These are phyloP conservation scores for Myripristis jacobus DNA, from an alignment of 2,797 vertebrate species.

Conservation along the genomic window DNA sequence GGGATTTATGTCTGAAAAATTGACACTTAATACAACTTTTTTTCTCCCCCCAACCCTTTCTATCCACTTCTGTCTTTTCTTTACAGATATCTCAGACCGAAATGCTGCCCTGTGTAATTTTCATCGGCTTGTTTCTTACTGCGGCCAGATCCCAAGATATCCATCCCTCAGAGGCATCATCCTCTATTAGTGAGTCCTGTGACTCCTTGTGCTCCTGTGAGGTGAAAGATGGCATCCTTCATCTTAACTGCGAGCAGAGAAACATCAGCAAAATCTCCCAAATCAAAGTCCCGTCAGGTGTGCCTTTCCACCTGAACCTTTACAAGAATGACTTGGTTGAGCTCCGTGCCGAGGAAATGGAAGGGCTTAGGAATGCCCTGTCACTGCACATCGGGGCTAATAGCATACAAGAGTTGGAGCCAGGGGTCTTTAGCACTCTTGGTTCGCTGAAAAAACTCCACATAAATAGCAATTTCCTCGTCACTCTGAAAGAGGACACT, in stretches of 20 bases:
- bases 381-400: constrained; percentile 97
- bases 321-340: constrained; percentile 93
- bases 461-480: constrained; percentile 98
- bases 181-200: constrained; percentile 85
- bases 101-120: constrained; percentile 90
- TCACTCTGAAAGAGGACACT: constrained; percentile 95
- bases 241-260: constrained; percentile 94
- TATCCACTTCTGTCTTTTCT: constrained; percentile 46
- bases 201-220: constrained; percentile 92
- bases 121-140: constrained; percentile 84
- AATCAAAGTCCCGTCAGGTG: constrained; percentile 89
- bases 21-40: constrained; percentile 20
- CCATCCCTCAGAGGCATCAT: constrained; percentile 80
- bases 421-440: constrained; percentile 92
- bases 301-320: constrained; percentile 94
- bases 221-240: constrained; percentile 90
- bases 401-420: constrained; percentile 95
- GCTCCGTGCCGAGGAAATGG: constrained; percentile 90
- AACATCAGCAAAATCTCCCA: constrained; percentile 92
- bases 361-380: constrained; percentile 88
- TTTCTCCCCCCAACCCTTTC: constrained; percentile 18
- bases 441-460: constrained; percentile 94
- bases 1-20: constrained; percentile 20
- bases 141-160: constrained; percentile 81
- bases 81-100: constrained; percentile 78